phyloP scores from a whole-genome alignment of 2,113 vertebrate species.

The Corythoichthys intestinalis region DNA sequence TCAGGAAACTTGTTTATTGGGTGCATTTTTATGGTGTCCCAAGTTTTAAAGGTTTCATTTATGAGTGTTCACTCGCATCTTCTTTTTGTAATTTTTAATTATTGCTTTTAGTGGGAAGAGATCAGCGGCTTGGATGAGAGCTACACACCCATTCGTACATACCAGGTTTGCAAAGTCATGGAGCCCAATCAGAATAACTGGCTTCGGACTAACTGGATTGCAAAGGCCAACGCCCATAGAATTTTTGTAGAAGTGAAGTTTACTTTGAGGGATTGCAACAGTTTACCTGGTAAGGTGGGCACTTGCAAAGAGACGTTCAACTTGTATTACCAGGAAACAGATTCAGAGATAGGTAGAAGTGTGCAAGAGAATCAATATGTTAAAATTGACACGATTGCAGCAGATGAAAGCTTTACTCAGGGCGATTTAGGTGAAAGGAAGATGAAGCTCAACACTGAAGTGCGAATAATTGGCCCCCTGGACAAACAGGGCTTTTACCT shows the following conservation, averaged over 20 bases:
- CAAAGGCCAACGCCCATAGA: slow-evolving; percentile 96
- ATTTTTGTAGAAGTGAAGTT: slow-evolving; percentile 99
- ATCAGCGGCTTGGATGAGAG: slow-evolving; percentile 99
- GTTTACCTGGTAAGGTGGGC: slow-evolving; percentile 96
- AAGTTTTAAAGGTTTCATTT: too few relatives aligned
- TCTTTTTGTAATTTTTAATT: not conserved
- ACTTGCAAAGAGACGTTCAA: slow-evolving; percentile 99
- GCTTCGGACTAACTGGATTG: slow-evolving; percentile 99
- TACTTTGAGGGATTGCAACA: slow-evolving; percentile 99
- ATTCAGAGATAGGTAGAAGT: slow-evolving; percentile 92
- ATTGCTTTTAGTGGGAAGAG: slow-evolving; percentile 92
- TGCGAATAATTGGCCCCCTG: slow-evolving; percentile 96
- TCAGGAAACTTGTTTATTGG: too few relatives aligned
- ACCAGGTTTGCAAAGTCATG: slow-evolving; percentile 99
- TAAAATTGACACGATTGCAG: slow-evolving; percentile 99
- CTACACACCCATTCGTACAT: slow-evolving; percentile 97
- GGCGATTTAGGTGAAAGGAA: slow-evolving; percentile 97
- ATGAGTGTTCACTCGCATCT: too few relatives aligned
- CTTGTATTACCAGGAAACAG: slow-evolving; percentile 98
- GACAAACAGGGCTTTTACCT: slow-evolving; percentile 97
- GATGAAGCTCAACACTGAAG: slow-evolving; percentile 99
- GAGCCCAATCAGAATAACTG: slow-evolving; percentile 99
- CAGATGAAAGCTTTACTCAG: slow-evolving; percentile 99
- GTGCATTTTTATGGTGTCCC: too few relatives aligned
- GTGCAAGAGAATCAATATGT: slow-evolving; percentile 96